Base-by-base conservation (phyloP, 2,888 invertebrate genomes). In the Diplazon laetatorius region DNA sequence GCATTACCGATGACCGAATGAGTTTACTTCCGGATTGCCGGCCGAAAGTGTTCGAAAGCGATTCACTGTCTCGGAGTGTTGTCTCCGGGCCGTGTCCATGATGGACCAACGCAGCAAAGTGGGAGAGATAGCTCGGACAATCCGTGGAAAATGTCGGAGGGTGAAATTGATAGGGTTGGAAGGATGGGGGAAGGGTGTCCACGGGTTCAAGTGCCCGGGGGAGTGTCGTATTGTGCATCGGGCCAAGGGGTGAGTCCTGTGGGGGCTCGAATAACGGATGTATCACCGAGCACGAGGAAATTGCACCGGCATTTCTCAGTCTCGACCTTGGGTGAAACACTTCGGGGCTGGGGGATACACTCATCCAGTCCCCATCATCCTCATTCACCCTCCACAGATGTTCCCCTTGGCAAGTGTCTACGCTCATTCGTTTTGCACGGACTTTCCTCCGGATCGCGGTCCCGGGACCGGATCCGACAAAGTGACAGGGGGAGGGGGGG, bases 251-350 rank as follows among this genome's bases (percentile, higher is more conserved):
- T 76, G 63, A 80, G 77, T 69, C 82, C 1, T 35, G 80, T 82
- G 75, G 76, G 80, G 79, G 78, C 78, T 78, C 77, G 80, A 85
- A 82, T 86, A 88, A 87, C 82, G 82, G 81, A 87, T 86, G 83
- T 84, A 80, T 74, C 74, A 66, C 65, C 74, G 79, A 52, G 63
- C 75, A 78, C 69, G 79, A 80, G 84, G 84, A 85, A 87, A 88
- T 86, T 86, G 83, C 84, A 79, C 69, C 70, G 74, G 82, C 82
- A 84, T 85, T 87, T 85, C 85, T 85, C 84, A 77, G 55, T 73
- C 66, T 62, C 62, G 39, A 14, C 22, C 60, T 52, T 55, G 50
- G 50, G 72, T 69, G 55, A 22, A 10, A 30, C 22, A 59, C 63
- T 63, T 57, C 65, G 69, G 68, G 16, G 48, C 25, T n/a, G 50